phyloP scores from a whole-genome alignment of 2,113 vertebrate genomes.

The Bubo blakistoni region DNA sequence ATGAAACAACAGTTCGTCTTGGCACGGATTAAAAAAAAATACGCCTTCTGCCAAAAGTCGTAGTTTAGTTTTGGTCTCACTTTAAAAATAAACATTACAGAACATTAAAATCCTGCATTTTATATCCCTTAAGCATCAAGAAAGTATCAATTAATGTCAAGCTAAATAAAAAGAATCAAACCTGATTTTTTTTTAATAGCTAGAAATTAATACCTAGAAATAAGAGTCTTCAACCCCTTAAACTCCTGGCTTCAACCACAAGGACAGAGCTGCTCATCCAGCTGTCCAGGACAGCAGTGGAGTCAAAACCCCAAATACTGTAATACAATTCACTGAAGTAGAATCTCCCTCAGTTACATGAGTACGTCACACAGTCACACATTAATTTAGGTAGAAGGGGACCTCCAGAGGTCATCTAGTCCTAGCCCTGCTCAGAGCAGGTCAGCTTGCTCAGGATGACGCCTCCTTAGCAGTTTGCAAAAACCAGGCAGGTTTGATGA shows the following conservation, averaged over 20 bases:
- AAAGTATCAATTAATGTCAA: not conserved
- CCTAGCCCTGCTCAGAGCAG: not conserved
- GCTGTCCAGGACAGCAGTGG: not conserved
- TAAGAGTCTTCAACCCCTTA: not conserved
- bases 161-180: not conserved
- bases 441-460: not conserved
- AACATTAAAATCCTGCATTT: not conserved
- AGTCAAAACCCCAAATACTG: not conserved
- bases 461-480: not conserved
- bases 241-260: not conserved
- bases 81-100: constrained; percentile 32
- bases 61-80: not conserved
- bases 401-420: not conserved
- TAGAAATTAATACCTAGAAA: not conserved
- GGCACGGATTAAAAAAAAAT: not conserved
- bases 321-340: not conserved
- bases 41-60: not conserved
- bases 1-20: not conserved
- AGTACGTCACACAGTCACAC: not conserved
- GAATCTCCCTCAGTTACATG: not conserved
- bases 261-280: not conserved
- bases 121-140: not conserved
- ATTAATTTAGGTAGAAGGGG: not conserved
- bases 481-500: not conserved
- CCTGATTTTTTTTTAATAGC: not conserved